Base-by-base conservation (phyloP, 2,113 vertebrate genomes). In the Sclerurus mexicanus region DNA sequence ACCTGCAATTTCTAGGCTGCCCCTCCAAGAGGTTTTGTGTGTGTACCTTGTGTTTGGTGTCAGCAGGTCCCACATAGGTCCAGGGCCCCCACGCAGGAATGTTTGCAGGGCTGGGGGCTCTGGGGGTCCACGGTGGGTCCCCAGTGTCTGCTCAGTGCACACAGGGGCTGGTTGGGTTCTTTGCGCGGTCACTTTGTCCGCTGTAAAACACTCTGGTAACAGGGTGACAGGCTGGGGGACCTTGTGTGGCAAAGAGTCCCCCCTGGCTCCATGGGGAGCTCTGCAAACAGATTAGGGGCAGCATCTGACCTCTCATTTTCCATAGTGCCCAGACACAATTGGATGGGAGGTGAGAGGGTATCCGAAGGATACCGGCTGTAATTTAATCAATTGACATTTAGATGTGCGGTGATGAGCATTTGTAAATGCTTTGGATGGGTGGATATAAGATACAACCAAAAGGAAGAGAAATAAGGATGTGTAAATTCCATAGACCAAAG, bases 331-430 rank as follows among this genome's bases (percentile, higher is more conserved):
- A 27, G 37, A 5, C 39, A 56, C 47, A 73, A 53, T 10, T 75
- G 85, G 76, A 46, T 92, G 93, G 62, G 78, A 87, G 93, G 89
- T 68, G 91, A 94, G 94, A 84, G 95, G 64, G 44, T 76, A 69
- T 74, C 50, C 39, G 30, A 59, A 84, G 93, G 91, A 80, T 69
- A 59, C 50, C 2, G 68, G 62, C 77, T 83, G 85, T 85, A 69
- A 93, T 93, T 91, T 82, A 85, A 91, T 89, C 69, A 91, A 7
- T 7, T 62, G 78, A 28, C 74, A 42, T 91, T 93, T 83, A 93
- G 58, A 53, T 62, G 62, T 9, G 37, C 0, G 0, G 27, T 49
- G 66, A 64, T 76, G 91, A 91, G 86, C 14, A 73, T 37, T 87
- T 91, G 77, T 63, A 46, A 89, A 33, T 87, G 66, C 52, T 81